Evolutionary conservation across 1,140 invertebrate species (phyloP), one percentile per base, ranked within the genome.

Genomic region (Agrilus planipennis): DNA sequence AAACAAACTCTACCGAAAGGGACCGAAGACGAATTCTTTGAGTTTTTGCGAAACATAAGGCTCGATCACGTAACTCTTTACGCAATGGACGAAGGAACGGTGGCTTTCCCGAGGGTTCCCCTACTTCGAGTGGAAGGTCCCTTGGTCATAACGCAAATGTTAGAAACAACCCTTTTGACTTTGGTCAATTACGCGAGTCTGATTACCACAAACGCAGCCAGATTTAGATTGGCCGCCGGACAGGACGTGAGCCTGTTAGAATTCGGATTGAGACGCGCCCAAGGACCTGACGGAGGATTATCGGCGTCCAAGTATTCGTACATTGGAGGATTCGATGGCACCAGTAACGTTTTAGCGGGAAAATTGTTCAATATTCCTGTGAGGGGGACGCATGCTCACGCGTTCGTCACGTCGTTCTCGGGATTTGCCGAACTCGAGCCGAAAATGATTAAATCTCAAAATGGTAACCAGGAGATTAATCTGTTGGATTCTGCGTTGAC

Each of bases 251-350:
- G 91, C 34, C 76, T 78, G 39, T 64, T 99, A 20, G 95, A 99
- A 67, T 99, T 99, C 72, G 95, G 95, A n/a, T 67, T 99, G 42
- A 71, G 95, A 49, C 69, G 95, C 62, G 95, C 95, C 3, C 95
- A 99, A 69, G 95, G 95, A 17, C 95, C 95, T 3, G 94, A 99
- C 69, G 95, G 95, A 25, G 95, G 90, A 6, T 67, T 99, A 16
- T 94, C 92, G 21, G 95, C 95, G 4, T 97, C 93, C 0, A 94
- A 94, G 69, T 99, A 99, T 68, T 82, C 89, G 36, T 99, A 97
- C 62, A 79, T 97, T 52, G 95, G 87, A 60, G 87, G 95, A 12
- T 99, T 99, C 71, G 94, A 99, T 72, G 93, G 90, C 0, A 99
- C 94, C 6, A 97, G 92, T 56, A 99, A 99, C 69, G 89, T 99